phyloP scores from a whole-genome alignment of 2,797 vertebrate genomes.

The Pseudomugil tenellus region DNA sequence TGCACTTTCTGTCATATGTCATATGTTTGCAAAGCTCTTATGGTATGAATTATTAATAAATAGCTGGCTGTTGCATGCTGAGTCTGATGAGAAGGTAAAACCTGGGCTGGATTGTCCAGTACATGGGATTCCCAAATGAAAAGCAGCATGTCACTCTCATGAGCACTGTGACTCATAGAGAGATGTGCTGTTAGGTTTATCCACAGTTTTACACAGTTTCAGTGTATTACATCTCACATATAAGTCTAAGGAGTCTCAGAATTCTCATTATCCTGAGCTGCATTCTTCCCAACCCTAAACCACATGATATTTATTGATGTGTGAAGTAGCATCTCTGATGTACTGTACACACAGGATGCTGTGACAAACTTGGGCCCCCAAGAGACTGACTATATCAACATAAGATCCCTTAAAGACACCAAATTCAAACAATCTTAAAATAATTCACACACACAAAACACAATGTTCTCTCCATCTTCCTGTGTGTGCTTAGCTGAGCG shows the following conservation, averaged over 20 bases:
- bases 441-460: not conserved
- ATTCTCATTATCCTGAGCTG: constrained; percentile 17
- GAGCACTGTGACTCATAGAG: not conserved
- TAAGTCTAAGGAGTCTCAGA: not conserved
- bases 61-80: constrained; percentile 78
- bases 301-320: constrained; percentile 42
- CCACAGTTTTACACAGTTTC: not conserved
- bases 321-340: constrained; percentile 22
- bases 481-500: not conserved
- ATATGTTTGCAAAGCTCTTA: constrained; percentile 73
- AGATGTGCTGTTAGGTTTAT: not conserved
- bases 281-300: constrained; percentile 13
- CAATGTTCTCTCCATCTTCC: not conserved
- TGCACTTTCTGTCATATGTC: constrained; percentile 68
- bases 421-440: constrained; percentile 2
- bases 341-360: constrained; percentile 38
- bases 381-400: constrained; percentile 41
- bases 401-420: constrained; percentile 43
- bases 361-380: constrained; percentile 48
- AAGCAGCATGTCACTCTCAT: not conserved
- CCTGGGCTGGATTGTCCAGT: constrained; percentile 33
- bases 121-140: not conserved
- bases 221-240: not conserved
- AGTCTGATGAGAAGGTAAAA: constrained; percentile 54
- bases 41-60: constrained; percentile 80